Evolutionary conservation across 2,888 invertebrate genomes (phyloP), one percentile per base, ranked within the genome.

Genomic region (Microplitis manilae): DNA sequence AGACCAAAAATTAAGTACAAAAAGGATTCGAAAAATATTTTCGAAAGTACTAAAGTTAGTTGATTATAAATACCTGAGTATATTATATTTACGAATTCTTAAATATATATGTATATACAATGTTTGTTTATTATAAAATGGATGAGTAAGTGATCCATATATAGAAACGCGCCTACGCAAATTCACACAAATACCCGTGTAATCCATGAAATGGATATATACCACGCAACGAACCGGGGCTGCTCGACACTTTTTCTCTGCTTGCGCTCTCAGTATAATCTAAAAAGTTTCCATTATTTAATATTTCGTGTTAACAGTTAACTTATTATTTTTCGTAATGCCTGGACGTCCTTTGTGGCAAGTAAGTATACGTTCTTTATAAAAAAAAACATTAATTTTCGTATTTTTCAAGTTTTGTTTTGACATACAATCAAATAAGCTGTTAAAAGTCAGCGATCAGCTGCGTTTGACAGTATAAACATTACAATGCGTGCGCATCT

Each of bases 321-420:
- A 15, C 17, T 30, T 50, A 17, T 69, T 20, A 30, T 75, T 75
- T 62, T 67, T 50, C 71, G 83, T 92, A 90, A 94, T 94, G 94
- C 94, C 94, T 90, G 94, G 94, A 92, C 94, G 94, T 92, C 94
- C 94, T 82, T 91, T 94, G 90, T 94, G 94, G 94, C 94, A 94
- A 93, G 94, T 94, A 90, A 91, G 91, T 69, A 60, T 38, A 20
- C 13, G 6, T 50, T 50, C 1, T 13, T 4, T 50, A 1, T 50
- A 50, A 50, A 13, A 13, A 50, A 8, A 13, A 50, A 50, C 8
- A 50, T 50, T 50, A 50, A 50, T 50, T 13, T 13, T 8, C 50
- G 13, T 13, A 30, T 30, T 30, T 4, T 20, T 30, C 0, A 30
- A 30, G 30, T 13, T 50, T 50, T 50, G 13, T 50, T 50, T 50